Conservation (phyloP, 1,140 invertebrate species). For the Lepidostoma basale region DNA sequence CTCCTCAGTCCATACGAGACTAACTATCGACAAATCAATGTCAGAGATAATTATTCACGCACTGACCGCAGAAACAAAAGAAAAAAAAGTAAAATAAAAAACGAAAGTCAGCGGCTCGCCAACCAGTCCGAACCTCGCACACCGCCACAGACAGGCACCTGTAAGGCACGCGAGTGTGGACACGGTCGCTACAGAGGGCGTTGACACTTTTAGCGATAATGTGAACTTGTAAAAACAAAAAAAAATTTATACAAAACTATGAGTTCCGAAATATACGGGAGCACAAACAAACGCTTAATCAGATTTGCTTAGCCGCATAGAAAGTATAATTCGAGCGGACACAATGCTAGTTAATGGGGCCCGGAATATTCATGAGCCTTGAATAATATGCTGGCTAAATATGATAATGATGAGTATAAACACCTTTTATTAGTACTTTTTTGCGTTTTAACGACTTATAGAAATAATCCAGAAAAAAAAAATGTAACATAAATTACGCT, state of each 20-base stretch:
- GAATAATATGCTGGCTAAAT: background rate
- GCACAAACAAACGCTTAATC: constrained; percentile 17
- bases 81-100: constrained; percentile 10
- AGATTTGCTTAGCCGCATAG: constrained; percentile 17
- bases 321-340: constrained; percentile 14
- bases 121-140: background rate
- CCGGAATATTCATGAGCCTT: constrained; percentile 5
- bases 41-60: constrained; percentile 25
- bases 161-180: background rate
- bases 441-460: too few species aligned
- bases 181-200: constrained; percentile 10
- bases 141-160: background rate
- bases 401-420: background rate
- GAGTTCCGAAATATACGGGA: background rate
- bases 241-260: too few species aligned
- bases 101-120: constrained; percentile 14
- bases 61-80: constrained; percentile 21
- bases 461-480: too few species aligned
- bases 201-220: constrained; percentile 24
- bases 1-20: too few species aligned
- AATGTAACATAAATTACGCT: too few species aligned
- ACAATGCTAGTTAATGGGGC: background rate
- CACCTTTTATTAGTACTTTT: background rate
- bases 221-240: constrained; percentile 26
- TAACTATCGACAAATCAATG: constrained; percentile 25